Conservation (phyloP, 35 echinoderm and acorn worm species). For the Amphiura filiformis region DNA sequence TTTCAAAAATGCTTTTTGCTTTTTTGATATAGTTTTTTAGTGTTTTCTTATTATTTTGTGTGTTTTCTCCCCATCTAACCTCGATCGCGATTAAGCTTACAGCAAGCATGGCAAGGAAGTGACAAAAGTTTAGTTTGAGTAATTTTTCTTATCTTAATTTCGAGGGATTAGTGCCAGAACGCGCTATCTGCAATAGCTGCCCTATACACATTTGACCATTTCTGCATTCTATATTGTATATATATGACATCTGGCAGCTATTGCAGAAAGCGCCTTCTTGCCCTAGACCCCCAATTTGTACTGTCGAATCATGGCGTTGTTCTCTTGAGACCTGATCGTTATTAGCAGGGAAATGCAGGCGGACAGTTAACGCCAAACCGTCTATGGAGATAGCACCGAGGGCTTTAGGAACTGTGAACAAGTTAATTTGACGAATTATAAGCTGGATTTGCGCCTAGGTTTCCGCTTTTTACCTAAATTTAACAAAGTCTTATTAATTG, state of each 20-base stretch:
- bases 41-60: too few relatives aligned
- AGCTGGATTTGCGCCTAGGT: neutral
- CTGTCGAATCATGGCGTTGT: neutral
- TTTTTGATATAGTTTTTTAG: too few relatives aligned
- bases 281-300: too few relatives aligned
- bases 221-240: too few relatives aligned
- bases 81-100: too few relatives aligned
- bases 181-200: too few relatives aligned
- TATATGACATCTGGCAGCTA: too few relatives aligned
- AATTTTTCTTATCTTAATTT: slow-evolving; percentile 10
- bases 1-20: too few relatives aligned
- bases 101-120: neutral
- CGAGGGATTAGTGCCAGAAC: too few relatives aligned
- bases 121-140: neutral
- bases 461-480: neutral
- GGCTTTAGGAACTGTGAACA: slow-evolving; percentile 5
- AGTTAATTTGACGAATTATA: slow-evolving; percentile 7
- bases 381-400: neutral
- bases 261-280: too few relatives aligned
- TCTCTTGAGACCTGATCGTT: neutral
- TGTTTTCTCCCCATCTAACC: too few relatives aligned
- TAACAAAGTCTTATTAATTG: neutral
- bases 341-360: neutral
- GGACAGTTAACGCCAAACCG: neutral
- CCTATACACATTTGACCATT: too few relatives aligned